Base-by-base conservation (phyloP, 2,888 invertebrate species). In the Thera obeliscata region DNA sequence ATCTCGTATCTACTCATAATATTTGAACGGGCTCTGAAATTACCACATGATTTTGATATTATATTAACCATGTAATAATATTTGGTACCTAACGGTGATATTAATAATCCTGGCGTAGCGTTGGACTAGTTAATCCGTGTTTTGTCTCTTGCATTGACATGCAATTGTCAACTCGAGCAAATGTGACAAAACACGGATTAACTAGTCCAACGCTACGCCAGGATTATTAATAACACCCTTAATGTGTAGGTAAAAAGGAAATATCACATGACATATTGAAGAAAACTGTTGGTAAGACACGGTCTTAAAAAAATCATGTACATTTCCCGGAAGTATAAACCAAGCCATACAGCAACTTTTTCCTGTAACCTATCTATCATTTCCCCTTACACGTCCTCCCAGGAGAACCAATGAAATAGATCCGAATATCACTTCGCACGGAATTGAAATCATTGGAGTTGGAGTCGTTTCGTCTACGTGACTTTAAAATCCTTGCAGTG, bases 371-470 rank as follows among this genome's bases (percentile, higher is more conserved):
- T 66, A 66, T 75, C 69, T 72, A 78, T 81, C 79, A 61, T 70
- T 74, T 67, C 74, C 78, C 74, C 77, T 77, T 78, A 74, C 76
- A 80, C 80, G 81, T 74, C 77, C 81, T 74, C 78, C 72, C 69
- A 75, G 76, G 82, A 82, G 81, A 79, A 74, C 74, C 80, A 75
- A 79, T 78, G 71, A 71, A 81, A 81, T 75, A 78, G 80, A 81
- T 78, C 80, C 81, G 81, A 78, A 76, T 80, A 81, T 78, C 79
- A 81, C 82, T 81, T 86, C 78, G 72, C 81, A 78, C 82, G 82
- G 85, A 90, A 90, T 90, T 87, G 89, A 90, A 90, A 91, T 89
- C 87, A 87, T 86, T 85, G 82, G 52, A 76, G 80, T 78, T 72
- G 78, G 58, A 58, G 61, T 64, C 38, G 57, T 41, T 64, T 49